Evolutionary conservation across 2,888 invertebrate genomes (phyloP), one percentile per base, ranked within the genome.

Genomic region (Cylindroiulus punctatus): DNA sequence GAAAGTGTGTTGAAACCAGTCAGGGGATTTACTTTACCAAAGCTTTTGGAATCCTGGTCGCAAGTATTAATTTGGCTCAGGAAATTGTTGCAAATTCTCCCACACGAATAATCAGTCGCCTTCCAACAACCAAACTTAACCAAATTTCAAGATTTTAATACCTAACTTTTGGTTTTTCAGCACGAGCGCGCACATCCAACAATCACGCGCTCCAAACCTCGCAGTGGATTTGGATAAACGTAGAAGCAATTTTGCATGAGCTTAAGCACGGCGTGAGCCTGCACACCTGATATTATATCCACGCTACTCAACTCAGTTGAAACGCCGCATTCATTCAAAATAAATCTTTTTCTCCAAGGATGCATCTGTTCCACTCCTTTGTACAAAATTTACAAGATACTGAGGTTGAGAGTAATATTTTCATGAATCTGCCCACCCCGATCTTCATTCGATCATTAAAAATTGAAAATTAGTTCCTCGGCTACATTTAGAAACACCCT

Each of bases 371-470:
- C 5, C 14, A 52, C 52, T 52, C 52, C 52, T 52, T 52, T 52
- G 52, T 52, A 52, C 52, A 52, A 52, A 19, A 52, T 52, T 52
- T 52, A 52, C 52, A 52, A 52, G 52, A 52, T 52, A 52, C 52
- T 52, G 52, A 52, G 52, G 52, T 44, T 52, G 52, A 52, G 52
- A 52, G 19, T 52, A 52, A 19, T 52, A 19, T 52, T 52, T 52
- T 19, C 52, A 52, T 14, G 52, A 52, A 19, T 52, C 12, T 19
- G 19, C 19, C 52, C 52, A 52, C 52, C 52, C 52, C 52, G 19
- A 52, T 52, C 52, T 52, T 19, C 52, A 52, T 19, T 44, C 44
- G 10, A 44, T 12, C 10, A 44, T 14, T 14, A 8, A 44, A 44
- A 44, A 44, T 52, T 52, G 19, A 2, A 52, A 52, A 19, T 52